These are phyloP conservation scores for Archegozetes longisetosus DNA, from an alignment of 1,140 invertebrate species.

Conservation along the genomic window DNA sequence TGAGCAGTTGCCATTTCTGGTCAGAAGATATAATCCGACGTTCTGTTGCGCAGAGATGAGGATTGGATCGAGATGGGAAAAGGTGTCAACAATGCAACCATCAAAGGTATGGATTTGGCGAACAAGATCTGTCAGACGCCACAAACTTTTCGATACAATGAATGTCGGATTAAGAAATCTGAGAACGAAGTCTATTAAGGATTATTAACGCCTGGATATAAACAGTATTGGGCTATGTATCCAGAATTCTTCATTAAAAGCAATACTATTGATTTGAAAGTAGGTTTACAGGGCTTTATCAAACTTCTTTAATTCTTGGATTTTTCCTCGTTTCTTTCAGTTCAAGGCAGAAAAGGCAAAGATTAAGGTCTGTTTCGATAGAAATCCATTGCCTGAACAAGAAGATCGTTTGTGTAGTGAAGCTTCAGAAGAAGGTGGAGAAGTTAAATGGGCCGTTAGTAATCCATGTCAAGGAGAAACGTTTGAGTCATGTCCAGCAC, in stretches of 20 bases:
- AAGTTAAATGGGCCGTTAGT: background rate
- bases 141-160: conserved; percentile 14
- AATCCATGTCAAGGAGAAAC: background rate
- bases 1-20: no score
- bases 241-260: conserved; percentile 15
- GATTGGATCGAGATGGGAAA: background rate
- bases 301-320: background rate
- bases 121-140: conserved; percentile 13
- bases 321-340: background rate
- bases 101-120: background rate
- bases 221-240: conserved; percentile 19
- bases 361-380: conserved; percentile 1
- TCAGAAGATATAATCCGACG: no score
- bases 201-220: conserved; percentile 11
- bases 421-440: background rate
- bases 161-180: conserved; percentile 4
- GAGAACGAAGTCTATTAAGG: background rate
- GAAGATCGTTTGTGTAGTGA: background rate
- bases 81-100: background rate
- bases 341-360: background rate
- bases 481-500: conserved; percentile 1
- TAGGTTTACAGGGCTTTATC: background rate
- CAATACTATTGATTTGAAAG: background rate
- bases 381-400: background rate
- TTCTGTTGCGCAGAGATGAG: background rate